Percentiles rank a stretch among this genome's conserved stretches.
These are phyloP conservation scores for Microchrysa polita DNA, from an alignment of 2,888 invertebrate genomes.

Conservation along the genomic window DNA sequence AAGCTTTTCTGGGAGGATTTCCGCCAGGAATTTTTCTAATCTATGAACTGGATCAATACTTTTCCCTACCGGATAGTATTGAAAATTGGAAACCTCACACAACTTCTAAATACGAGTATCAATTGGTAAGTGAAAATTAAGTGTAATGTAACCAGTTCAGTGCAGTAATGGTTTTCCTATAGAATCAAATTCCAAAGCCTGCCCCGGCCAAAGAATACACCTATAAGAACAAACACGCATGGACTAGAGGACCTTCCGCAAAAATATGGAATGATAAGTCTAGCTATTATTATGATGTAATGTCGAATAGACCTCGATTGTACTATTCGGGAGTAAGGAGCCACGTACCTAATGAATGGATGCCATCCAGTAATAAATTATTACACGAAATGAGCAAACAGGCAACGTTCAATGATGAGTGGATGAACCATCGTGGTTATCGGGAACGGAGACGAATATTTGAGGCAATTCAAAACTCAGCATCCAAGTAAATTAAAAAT, in stretches of 20 bases:
- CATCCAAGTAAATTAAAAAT: background rate
- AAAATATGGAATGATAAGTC: background rate
- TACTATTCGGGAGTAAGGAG: background rate
- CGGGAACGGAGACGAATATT: slow-evolving; percentile 6
- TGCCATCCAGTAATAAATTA: background rate
- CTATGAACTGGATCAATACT: no score
- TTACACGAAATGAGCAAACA: background rate
- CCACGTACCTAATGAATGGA: background rate
- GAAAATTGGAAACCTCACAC: no score
- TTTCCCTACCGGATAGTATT: no score
- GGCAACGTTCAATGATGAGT: slow-evolving; percentile 25
- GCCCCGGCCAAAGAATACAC: no score
- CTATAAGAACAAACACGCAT: background rate
- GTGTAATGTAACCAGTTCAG: no score
- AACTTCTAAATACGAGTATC: no score
- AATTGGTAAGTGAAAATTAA: no score
- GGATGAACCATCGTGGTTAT: background rate
- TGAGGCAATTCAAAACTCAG: background rate
- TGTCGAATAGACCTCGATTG: background rate
- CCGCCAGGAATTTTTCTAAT: no score
- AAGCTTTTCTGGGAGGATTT: no score
- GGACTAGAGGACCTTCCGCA: background rate
- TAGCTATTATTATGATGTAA: background rate
- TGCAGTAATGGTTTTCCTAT: no score
- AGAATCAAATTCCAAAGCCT: no score